Conservation (phyloP, 2,113 vertebrate species). For the Pontoporia blainvillei region DNA sequence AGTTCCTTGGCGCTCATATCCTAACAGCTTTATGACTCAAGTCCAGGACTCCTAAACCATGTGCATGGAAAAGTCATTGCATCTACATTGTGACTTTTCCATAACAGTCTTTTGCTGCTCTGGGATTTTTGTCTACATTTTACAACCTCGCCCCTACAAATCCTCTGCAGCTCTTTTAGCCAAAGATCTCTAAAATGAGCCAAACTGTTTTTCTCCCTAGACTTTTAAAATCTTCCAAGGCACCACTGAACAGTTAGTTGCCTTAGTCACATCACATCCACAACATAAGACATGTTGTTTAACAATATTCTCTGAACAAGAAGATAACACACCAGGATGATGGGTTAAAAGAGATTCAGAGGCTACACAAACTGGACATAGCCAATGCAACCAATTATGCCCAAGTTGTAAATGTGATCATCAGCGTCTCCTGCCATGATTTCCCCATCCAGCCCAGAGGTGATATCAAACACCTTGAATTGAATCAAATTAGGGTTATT, state of each 20-base stretch:
- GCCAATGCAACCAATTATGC: neutral
- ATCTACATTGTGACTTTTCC: neutral
- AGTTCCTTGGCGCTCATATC: neutral
- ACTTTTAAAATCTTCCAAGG: constrained; percentile 2
- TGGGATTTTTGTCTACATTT: neutral
- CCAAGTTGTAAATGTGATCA: neutral
- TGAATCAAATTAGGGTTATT: neutral
- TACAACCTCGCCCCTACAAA: constrained; percentile 24
- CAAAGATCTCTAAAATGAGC: constrained; percentile 11
- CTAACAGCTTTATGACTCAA: neutral
- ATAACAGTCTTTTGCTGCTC: neutral
- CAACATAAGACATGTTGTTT: neutral
- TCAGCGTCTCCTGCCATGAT: neutral
- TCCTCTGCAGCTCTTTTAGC: neutral
- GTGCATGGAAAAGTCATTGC: neutral
- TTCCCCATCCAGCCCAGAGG: neutral
- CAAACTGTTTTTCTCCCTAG: neutral
- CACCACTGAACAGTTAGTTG: neutral
- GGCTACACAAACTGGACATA: neutral
- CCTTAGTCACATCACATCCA: neutral
- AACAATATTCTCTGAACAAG: neutral
- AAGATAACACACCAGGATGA: neutral
- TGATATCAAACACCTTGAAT: neutral
- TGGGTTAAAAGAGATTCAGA: neutral
- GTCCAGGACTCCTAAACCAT: neutral